A percentile compares a stretch with the other conserved stretches of the same genome.
Conservation (phyloP, 2,797 vertebrate genomes). For the Pseudochromis fuscus region DNA sequence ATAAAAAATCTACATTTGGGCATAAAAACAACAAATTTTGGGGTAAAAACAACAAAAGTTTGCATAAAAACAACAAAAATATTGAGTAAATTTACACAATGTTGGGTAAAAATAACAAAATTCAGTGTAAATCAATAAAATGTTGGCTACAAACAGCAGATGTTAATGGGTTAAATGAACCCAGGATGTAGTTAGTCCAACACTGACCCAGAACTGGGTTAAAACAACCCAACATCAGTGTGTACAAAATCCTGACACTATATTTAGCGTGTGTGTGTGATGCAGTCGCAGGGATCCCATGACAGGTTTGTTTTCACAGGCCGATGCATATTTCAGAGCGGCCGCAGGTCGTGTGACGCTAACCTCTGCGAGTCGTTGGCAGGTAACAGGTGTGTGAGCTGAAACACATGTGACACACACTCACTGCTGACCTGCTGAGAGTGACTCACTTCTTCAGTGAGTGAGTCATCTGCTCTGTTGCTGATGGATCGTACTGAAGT, state of each 20-base stretch:
- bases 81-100: too few species aligned
- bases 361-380: slow-evolving; percentile 1
- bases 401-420: slow-evolving; percentile 18
- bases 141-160: too few species aligned
- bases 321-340: slow-evolving; percentile 37
- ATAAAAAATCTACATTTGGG: too few species aligned
- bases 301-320: slow-evolving; percentile 36
- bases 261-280: slow-evolving; percentile 55
- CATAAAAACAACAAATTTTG: too few species aligned
- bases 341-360: slow-evolving; percentile 13
- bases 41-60: too few species aligned
- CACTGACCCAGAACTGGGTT: too few species aligned
- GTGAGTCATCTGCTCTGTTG: slow-evolving; percentile 44
- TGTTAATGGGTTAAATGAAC: too few species aligned
- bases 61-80: too few species aligned
- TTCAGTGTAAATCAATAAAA: too few species aligned
- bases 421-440: slow-evolving; percentile 4
- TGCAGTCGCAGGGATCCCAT: slow-evolving; percentile 36
- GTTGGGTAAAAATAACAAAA: too few species aligned
- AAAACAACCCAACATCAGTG: too few species aligned
- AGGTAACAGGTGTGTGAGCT: slow-evolving; percentile 38
- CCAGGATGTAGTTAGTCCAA: too few species aligned
- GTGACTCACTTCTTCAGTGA: slow-evolving; percentile 28
- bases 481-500: neutral
- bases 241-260: slow-evolving; percentile 56